Conservation (phyloP, 2,797 vertebrate species). For the Hypotaenidia philippensis region DNA sequence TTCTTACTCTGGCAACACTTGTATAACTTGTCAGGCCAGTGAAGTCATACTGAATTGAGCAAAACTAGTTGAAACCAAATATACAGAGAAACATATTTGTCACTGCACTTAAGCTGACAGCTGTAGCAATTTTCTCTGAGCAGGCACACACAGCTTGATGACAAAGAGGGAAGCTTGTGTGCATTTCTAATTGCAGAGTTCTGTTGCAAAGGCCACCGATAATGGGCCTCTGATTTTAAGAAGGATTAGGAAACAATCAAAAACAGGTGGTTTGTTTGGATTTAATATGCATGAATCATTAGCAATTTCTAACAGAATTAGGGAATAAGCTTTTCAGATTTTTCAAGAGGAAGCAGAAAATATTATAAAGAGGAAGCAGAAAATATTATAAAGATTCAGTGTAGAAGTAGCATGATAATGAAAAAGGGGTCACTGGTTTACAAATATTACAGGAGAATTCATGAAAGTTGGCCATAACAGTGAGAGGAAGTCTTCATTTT, state of each 20-base stretch:
- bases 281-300: conserved; percentile 39
- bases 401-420: neutral
- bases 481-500: neutral
- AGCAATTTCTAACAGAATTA: conserved; percentile 28
- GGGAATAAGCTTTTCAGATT: conserved; percentile 24
- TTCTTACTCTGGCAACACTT: conserved; percentile 17
- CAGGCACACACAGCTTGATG: conserved; percentile 31
- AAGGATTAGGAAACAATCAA: conserved; percentile 50
- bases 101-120: conserved; percentile 51
- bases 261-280: conserved; percentile 54
- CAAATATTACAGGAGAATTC: neutral
- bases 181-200: conserved; percentile 52
- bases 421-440: conserved; percentile 22
- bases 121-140: conserved; percentile 45
- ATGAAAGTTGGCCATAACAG: neutral
- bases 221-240: conserved; percentile 37
- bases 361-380: conserved; percentile 3
- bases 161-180: conserved; percentile 32
- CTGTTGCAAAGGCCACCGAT: conserved; percentile 7
- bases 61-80: conserved; percentile 54
- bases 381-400: neutral
- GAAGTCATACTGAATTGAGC: conserved; percentile 15
- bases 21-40: conserved; percentile 32
- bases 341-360: conserved; percentile 31
- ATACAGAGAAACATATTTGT: conserved; percentile 56